Base-by-base conservation (phyloP, 2,797 vertebrate species). In the Eupleurogrammus muticus region DNA sequence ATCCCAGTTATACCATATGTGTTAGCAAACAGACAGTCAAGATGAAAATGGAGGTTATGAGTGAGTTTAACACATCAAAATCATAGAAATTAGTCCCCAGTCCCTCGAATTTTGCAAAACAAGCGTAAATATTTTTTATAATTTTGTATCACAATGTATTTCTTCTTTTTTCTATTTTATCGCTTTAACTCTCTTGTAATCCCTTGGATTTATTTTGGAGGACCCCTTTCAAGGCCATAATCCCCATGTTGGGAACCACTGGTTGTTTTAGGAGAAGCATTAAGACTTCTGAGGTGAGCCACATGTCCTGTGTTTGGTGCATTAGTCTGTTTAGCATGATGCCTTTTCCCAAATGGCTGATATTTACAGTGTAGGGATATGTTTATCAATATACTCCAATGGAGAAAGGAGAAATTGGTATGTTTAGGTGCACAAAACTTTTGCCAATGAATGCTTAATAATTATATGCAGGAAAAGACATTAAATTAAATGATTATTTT, bases 1-100 rank as follows among this genome's bases (percentile, higher is more conserved):
- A 91, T 89, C 84, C 68, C 21, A 34, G 17, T 73, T 83, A 46
- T 6, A 77, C 16, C 54, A 54, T 44, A 62, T 77, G 65, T 77
- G 79, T 88, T 71, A 42, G 78, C 54, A 83, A 88, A 86, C 77
- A 78, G 8, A 55, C 57, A 20, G 52, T 24, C 12, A 4, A 63
- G 23, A 54, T 51, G 61, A 59, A 85, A 79, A 85, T 55, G 5
- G 54, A 70, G 63, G 77, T 72, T 53, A 82, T 74, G 28, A 23
- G 28, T 36, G 4, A 75, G 68, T 50, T 84, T 50, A 79, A 38
- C 14, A 55, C 51, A 62, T 83, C 34, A 74, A 34, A 24, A 7
- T 46, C 10, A 57, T 32, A 12, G 24, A 53, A 9, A 3, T 21
- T 5, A 53, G 36, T n/a, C n/a, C n/a, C n/a, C n/a, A 35, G 17